A percentile compares a stretch with the other conserved stretches of the same genome.
Conservation (phyloP, 37 sponge, comb jelly and placozoan species). For the Oscarella lobularis region DNA sequence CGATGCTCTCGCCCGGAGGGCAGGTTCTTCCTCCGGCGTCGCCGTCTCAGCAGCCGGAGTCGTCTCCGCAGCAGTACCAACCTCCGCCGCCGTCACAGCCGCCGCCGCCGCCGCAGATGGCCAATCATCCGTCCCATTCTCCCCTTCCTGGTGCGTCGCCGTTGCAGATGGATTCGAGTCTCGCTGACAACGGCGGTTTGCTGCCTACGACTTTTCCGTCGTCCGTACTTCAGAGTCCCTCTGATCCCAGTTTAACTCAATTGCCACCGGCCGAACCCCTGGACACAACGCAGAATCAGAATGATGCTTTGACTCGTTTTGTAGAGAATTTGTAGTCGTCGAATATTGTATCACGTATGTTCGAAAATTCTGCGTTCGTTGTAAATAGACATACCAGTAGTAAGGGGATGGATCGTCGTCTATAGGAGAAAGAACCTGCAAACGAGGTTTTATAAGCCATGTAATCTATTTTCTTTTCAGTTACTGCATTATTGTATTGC, state of each 20-base stretch:
- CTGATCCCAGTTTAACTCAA: neutral
- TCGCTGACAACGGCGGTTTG: neutral
- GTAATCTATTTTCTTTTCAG: too few relatives aligned
- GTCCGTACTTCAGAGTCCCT: neutral
- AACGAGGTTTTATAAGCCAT: too few relatives aligned
- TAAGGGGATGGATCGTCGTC: too few relatives aligned
- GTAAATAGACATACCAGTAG: too few relatives aligned
- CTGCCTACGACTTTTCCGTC: neutral
- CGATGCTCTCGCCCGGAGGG: too few relatives aligned
- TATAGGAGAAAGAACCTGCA: too few relatives aligned
- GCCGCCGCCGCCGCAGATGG: neutral
- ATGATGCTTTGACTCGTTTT: neutral
- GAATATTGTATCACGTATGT: too few relatives aligned
- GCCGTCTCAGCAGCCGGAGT: neutral
- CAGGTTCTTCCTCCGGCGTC: neutral
- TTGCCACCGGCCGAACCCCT: too few relatives aligned
- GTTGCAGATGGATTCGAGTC: neutral
- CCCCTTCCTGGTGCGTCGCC: neutral
- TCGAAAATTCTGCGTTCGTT: too few relatives aligned
- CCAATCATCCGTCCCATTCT: neutral
- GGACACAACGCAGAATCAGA: neutral
- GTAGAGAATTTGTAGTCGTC: conserved; percentile 1
- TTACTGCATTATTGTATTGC: too few relatives aligned
- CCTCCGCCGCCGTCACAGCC: neutral
- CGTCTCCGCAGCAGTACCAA: too few relatives aligned